phyloP scores from a whole-genome alignment of 1,140 invertebrate species.

The Drosophila arizonae region DNA sequence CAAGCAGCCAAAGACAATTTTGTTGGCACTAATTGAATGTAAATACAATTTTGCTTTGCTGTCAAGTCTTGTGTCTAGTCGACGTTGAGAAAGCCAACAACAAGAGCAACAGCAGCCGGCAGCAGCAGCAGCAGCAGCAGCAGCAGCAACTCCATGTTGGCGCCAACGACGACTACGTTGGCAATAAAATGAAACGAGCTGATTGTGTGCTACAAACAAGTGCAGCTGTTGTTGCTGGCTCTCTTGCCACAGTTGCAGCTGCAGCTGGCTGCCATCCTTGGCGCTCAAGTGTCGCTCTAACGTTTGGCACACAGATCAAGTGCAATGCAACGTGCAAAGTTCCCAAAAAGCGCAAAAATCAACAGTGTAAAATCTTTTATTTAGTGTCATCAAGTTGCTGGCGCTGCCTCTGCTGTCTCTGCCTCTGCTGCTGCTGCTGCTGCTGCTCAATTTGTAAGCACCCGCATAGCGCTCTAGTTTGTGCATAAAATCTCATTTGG shows the following conservation, averaged over 20 bases:
- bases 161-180: slow-evolving; percentile 48
- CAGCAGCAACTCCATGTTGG: slow-evolving; percentile 22
- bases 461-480: slow-evolving; percentile 37
- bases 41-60: slow-evolving; percentile 82
- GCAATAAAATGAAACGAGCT: slow-evolving; percentile 81
- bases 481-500: slow-evolving; percentile 52
- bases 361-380: slow-evolving; percentile 81
- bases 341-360: slow-evolving; percentile 79
- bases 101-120: slow-evolving; percentile 4
- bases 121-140: not conserved
- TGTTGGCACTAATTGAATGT: slow-evolving; percentile 82
- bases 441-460: slow-evolving; percentile 52
- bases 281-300: slow-evolving; percentile 71
- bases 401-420: slow-evolving; percentile 18
- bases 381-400: slow-evolving; percentile 74
- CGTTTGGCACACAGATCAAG: slow-evolving; percentile 81
- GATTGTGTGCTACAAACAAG: slow-evolving; percentile 79
- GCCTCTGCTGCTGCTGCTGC: slow-evolving; percentile 17
- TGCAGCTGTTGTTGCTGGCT: slow-evolving; percentile 51
- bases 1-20: slow-evolving; percentile 80
- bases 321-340: slow-evolving; percentile 80
- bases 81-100: slow-evolving; percentile 22
- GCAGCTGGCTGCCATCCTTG: slow-evolving; percentile 40
- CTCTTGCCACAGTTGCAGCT: slow-evolving; percentile 14
- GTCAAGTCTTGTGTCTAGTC: slow-evolving; percentile 80